Evolutionary conservation across 1,140 invertebrate species (phyloP), one percentile per base, ranked within the genome.

Genomic region (Meteorus sp.): DNA sequence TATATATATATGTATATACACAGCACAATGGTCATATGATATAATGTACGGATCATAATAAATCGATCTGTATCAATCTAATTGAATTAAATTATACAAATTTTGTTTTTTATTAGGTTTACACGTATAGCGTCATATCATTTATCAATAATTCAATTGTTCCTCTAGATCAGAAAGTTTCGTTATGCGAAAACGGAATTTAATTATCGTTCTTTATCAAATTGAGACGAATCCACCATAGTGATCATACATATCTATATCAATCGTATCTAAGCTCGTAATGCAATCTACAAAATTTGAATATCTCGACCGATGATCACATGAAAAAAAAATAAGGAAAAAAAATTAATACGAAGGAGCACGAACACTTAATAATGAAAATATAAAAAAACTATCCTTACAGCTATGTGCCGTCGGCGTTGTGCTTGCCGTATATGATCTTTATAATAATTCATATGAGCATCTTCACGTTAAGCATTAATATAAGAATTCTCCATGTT

Each of bases 1-100:
- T n/a, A n/a, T 39, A 39, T 39, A 39, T 39, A 39, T 39, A 39
- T 39, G 35, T 39, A 39, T 39, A 39, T 39, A 39, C 35, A 39
- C 15, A 39, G 15, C 35, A 39, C 35, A 39, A 39, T 11, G 8
- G 35, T 11, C 35, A 39, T 39, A 39, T 39, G 35, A n/a, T n/a
- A 3, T 39, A 39, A 39, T 39, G 8, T n/a, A 39, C 8, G 13
- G 13, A 4, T 39, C 8, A 11, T 39, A 39, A 39, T 39, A n/a
- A 39, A 39, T 39, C 15, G 35, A 8, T n/a, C 15, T 39, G 15
- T 13, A 13, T 13, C 8, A 13, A 4, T 39, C 15, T 4, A 39
- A 39, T 8, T 39, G 11, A 39, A 5, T 15, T n/a, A 39, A 39
- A 15, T 39, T n/a, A 39, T 39, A 15, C 35, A 39, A 39, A 39